Evolutionary conservation across 2,888 invertebrate species (phyloP), one percentile per base, ranked within the genome.

Genomic region (Aquatica leii): DNA sequence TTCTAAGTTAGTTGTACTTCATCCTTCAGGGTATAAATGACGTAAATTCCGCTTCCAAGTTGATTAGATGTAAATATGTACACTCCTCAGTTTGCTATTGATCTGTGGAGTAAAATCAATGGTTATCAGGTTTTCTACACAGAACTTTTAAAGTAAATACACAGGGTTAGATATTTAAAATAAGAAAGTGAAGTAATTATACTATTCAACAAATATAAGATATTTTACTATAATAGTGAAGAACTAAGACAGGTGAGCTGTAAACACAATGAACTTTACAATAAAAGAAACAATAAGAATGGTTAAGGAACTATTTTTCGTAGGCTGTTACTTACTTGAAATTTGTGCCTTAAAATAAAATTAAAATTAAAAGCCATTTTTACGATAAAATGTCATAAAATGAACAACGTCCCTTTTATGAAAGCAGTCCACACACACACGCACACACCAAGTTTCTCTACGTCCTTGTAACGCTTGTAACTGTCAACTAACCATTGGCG

Each of bases 51-150:
- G n/a, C 9, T 46, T 46, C 11, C 5, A 18, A 11, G 14, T 52
- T 65, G 52, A 65, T 65, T 60, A 60, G 55, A 55, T 59, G 52
- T 51, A 65, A 59, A 59, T 63, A 54, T 63, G 67, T 65, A 65
- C 67, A 65, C 67, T 65, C 68, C 68, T 68, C 58, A 59, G 61
- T 64, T 58, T 60, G 65, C 66, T 70, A 70, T 70, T 70, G 70
- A 70, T 70, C 66, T 69, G 64, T 61, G 61, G 57, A 62, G 54
- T 63, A 69, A 70, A 70, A 70, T 70, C 70, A 70, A 70, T 70
- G 70, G 58, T 70, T 62, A 67, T 60, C 40, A 65, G 24, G 52
- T 59, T 59, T 52, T 53, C 37, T 52, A 24, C 18, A 53, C 15
- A 18, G 8, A 14, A 17, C 21, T 48, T 41, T 53, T 53, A 1